These are phyloP conservation scores for Hemiscyllium ocellatum DNA, from an alignment of 2,113 vertebrate species.

Conservation along the genomic window DNA sequence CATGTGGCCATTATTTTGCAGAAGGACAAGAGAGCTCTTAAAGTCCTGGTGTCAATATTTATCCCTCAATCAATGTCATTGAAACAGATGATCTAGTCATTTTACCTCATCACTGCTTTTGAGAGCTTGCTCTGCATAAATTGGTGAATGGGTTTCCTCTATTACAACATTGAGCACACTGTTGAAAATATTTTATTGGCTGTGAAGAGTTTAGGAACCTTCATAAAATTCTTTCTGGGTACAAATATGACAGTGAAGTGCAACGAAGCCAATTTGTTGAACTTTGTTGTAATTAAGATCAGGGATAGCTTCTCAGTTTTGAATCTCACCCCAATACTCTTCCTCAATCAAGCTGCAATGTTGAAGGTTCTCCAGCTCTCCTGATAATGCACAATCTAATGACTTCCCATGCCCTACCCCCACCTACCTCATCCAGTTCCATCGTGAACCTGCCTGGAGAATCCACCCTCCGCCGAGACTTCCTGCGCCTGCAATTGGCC, in stretches of 20 bases:
- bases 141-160: background rate
- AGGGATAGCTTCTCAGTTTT: background rate
- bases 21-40: background rate
- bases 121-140: background rate
- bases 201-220: background rate
- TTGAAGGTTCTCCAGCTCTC: background rate
- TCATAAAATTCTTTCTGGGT: background rate
- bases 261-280: background rate
- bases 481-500: constrained; percentile 88
- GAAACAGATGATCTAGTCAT: background rate
- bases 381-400: background rate
- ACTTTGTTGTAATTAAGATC: background rate
- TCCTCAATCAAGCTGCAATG: background rate
- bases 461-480: constrained; percentile 87
- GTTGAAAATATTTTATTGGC: background rate
- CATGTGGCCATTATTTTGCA: background rate
- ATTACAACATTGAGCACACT: background rate
- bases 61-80: background rate
- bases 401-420: no score
- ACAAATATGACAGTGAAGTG: background rate
- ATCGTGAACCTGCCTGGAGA: constrained; percentile 94
- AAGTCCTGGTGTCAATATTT: background rate
- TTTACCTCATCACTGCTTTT: background rate
- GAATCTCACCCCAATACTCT: background rate
- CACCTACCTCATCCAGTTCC: constrained; percentile 59